phyloP scores from a whole-genome alignment of 2,888 invertebrate genomes.

The Acanthacorydalis orientalis region DNA sequence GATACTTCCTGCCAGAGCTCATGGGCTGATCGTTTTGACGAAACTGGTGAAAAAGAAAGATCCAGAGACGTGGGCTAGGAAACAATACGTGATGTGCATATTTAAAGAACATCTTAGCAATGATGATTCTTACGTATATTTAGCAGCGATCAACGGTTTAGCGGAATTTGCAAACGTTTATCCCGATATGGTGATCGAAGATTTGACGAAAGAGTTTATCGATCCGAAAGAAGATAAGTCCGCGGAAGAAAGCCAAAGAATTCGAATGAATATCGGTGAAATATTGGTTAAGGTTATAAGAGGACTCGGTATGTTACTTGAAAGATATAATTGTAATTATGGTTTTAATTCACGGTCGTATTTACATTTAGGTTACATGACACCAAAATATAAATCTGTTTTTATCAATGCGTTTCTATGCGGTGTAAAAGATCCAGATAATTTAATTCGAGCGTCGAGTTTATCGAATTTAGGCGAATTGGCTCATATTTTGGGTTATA shows the following conservation, averaged over 20 bases:
- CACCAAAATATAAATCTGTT: constrained; percentile 45
- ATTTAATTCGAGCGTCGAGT: constrained; percentile 60
- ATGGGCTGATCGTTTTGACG: constrained; percentile 56
- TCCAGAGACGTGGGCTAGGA: constrained; percentile 41
- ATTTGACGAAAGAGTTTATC: constrained; percentile 50
- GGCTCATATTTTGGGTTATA: constrained; percentile 54
- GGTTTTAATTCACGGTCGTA: not conserved
- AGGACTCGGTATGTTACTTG: constrained; percentile 40
- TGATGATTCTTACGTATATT: constrained; percentile 66
- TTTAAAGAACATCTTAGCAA: constrained; percentile 56
- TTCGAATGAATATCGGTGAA: constrained; percentile 43
- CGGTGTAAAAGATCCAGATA: constrained; percentile 52
- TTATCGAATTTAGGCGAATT: constrained; percentile 73
- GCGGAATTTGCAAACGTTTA: constrained; percentile 46
- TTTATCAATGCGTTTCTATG: constrained; percentile 55
- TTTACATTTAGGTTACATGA: constrained; percentile 46
- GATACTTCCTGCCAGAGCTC: constrained; percentile 62
- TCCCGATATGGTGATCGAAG: constrained; percentile 49
- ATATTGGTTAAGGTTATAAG: constrained; percentile 55
- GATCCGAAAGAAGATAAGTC: constrained; percentile 18
- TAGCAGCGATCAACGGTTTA: constrained; percentile 60
- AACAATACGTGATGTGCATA: constrained; percentile 47
- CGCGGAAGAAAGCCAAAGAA: constrained; percentile 17
- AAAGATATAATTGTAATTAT: not conserved
- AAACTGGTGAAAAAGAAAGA: constrained; percentile 54